Conservation (phyloP, 2,888 invertebrate species). For the Lordiphosa andalusiaca region DNA sequence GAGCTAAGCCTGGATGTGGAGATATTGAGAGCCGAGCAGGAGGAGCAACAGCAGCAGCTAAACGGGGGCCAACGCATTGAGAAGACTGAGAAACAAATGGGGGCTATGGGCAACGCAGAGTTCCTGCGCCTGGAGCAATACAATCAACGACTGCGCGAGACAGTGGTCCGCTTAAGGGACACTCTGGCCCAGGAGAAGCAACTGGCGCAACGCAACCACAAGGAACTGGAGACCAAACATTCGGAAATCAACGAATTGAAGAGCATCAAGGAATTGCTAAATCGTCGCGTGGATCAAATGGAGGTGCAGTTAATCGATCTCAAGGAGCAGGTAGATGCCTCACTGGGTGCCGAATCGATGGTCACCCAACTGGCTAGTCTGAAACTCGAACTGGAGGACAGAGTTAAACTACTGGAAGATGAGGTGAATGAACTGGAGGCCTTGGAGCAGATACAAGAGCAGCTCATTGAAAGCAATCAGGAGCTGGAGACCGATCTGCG, state of each 20-base stretch:
- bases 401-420: slow-evolving; percentile 91
- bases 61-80: slow-evolving; percentile 18
- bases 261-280: slow-evolving; percentile 92
- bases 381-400: slow-evolving; percentile 96
- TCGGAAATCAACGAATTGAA: slow-evolving; percentile 91
- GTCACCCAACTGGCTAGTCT: slow-evolving; percentile 95
- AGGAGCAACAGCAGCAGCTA: slow-evolving; percentile 76
- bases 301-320: slow-evolving; percentile 94
- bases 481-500: slow-evolving; percentile 96
- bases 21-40: slow-evolving; percentile 89
- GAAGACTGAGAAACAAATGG: slow-evolving; percentile 55
- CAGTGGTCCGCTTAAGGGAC: slow-evolving; percentile 95
- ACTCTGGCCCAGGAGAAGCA: slow-evolving; percentile 96
- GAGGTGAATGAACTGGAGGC: slow-evolving; percentile 95
- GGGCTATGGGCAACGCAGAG: slow-evolving; percentile 45
- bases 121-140: slow-evolving; percentile 96
- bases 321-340: slow-evolving; percentile 97
- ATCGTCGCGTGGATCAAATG: slow-evolving; percentile 87
- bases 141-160: slow-evolving; percentile 94
- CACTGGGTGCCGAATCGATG: slow-evolving; percentile 99
- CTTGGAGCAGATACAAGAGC: slow-evolving; percentile 96
- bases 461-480: slow-evolving; percentile 95
- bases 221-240: slow-evolving; percentile 93
- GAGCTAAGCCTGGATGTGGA: slow-evolving; percentile 93
- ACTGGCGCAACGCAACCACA: slow-evolving; percentile 91